A percentile compares a stretch with the other conserved stretches of the same genome.
Conservation (phyloP, 2,888 invertebrate species). For the Sisyra terminalis region DNA sequence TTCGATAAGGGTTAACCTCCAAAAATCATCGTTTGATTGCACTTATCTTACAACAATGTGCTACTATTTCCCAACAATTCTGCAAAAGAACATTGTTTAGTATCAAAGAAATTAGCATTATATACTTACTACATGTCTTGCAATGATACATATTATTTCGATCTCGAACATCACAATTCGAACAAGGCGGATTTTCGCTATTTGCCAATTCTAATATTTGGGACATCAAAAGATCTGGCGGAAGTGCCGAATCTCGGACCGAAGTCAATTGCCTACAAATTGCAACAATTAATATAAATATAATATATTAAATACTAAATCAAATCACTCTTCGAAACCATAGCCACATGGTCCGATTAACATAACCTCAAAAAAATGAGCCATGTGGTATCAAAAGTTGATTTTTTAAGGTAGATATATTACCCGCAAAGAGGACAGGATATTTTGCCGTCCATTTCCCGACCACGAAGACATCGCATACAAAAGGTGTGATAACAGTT, state of each 20-base stretch:
- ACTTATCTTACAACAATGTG: too few species aligned
- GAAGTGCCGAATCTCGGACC: slow-evolving; percentile 40
- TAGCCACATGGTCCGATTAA: too few species aligned
- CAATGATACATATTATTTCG: slow-evolving; percentile 59
- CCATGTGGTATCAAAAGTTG: too few species aligned
- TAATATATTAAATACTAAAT: too few species aligned
- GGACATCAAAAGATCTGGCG: slow-evolving; percentile 46
- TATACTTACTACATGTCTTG: slow-evolving; percentile 50
- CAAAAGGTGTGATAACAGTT: slow-evolving; percentile 57
- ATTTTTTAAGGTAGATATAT: too few species aligned
- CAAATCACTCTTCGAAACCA: too few species aligned
- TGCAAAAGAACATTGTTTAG: too few species aligned
- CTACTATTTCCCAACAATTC: too few species aligned
- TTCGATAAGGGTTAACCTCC: too few species aligned
- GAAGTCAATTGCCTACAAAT: slow-evolving; percentile 37
- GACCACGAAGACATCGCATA: slow-evolving; percentile 42
- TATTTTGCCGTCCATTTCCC: slow-evolving; percentile 41
- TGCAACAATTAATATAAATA: background rate
- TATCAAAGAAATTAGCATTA: background rate
- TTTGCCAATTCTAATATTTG: slow-evolving; percentile 54
- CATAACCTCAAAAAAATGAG: background rate
- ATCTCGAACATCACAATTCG: slow-evolving; percentile 59
- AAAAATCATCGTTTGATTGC: too few species aligned
- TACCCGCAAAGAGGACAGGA: slow-evolving; percentile 53
- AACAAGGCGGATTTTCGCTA: slow-evolving; percentile 55